Conservation (phyloP, 2,888 invertebrate genomes). For the Noctua fimbriata region DNA sequence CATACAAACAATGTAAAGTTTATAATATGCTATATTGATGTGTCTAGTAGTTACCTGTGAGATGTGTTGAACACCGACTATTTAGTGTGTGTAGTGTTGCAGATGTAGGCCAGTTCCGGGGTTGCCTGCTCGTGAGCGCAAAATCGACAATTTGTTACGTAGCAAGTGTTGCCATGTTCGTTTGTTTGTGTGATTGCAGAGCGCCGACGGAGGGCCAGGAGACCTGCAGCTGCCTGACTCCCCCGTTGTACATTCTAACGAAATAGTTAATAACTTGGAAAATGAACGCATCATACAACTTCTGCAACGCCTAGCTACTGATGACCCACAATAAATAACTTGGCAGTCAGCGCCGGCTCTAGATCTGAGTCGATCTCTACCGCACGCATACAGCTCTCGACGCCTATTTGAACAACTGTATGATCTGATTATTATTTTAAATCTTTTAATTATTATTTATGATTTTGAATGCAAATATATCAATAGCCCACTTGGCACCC, state of each 20-base stretch:
- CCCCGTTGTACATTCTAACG: conserved; percentile 81
- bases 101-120: conserved; percentile 86
- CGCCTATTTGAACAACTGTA: conserved; percentile 28
- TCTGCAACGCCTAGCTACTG: conserved; percentile 56
- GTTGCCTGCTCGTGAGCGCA: conserved; percentile 79
- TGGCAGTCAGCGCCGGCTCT: conserved; percentile 52
- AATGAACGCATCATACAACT: conserved; percentile 67
- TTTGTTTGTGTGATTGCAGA: conserved; percentile 89
- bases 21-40: conserved; percentile 62
- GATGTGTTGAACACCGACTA: conserved; percentile 68
- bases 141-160: conserved; percentile 67
- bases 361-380: conserved; percentile 48
- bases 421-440: conserved; percentile 59
- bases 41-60: conserved; percentile 68
- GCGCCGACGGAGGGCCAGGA: conserved; percentile 73
- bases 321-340: conserved; percentile 77
- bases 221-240: conserved; percentile 77
- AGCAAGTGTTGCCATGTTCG: conserved; percentile 87
- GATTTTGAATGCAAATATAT: conserved; percentile 53
- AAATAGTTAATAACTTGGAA: conserved; percentile 69
- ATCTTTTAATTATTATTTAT: conserved; percentile 54
- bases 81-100: conserved; percentile 89
- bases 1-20: conserved; percentile 49
- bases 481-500: conserved; percentile 28
- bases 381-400: conserved; percentile 14